Percentiles rank a stretch among this genome's conserved stretches.
Evolutionary conservation across 2,888 invertebrate genomes (phyloP).

Genomic region (Phengaris arion): DNA sequence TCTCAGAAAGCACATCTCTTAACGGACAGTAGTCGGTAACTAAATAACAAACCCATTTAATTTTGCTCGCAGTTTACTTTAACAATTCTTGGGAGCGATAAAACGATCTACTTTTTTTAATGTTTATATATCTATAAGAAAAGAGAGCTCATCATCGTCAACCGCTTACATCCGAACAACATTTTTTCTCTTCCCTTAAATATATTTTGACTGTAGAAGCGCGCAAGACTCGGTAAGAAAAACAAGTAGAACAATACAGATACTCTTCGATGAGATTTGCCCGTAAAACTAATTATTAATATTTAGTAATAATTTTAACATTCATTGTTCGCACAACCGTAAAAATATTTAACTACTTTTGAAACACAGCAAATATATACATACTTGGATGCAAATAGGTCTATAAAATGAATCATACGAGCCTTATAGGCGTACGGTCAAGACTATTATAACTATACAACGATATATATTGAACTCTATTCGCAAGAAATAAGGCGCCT

Average conservation of each 20-base stretch:
- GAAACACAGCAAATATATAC: background rate
- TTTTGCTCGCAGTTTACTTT: constrained; percentile 2
- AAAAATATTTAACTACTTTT: background rate
- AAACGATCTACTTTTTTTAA: background rate
- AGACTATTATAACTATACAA: constrained; percentile 25
- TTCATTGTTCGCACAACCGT: background rate
- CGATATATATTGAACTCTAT: constrained; percentile 15
- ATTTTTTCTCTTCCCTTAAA: background rate
- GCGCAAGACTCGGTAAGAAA: background rate
- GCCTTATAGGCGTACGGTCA: constrained; percentile 25
- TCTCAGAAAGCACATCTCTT: constrained; percentile 41
- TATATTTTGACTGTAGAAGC: background rate
- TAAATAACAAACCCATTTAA: constrained; percentile 19
- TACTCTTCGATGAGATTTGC: background rate
- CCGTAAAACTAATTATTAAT: background rate
- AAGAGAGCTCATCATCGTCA: background rate
- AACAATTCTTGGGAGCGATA: constrained; percentile 9
- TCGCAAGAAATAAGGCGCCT: background rate
- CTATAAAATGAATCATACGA: constrained; percentile 28
- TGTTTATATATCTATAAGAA: background rate
- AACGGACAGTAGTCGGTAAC: constrained; percentile 20
- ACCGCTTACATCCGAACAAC: background rate
- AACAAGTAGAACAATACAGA: background rate
- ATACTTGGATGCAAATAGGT: constrained; percentile 24
- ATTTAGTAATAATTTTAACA: background rate